These are phyloP conservation scores for Narcine bancroftii DNA, from an alignment of 2,113 vertebrate species.

Conservation along the genomic window DNA sequence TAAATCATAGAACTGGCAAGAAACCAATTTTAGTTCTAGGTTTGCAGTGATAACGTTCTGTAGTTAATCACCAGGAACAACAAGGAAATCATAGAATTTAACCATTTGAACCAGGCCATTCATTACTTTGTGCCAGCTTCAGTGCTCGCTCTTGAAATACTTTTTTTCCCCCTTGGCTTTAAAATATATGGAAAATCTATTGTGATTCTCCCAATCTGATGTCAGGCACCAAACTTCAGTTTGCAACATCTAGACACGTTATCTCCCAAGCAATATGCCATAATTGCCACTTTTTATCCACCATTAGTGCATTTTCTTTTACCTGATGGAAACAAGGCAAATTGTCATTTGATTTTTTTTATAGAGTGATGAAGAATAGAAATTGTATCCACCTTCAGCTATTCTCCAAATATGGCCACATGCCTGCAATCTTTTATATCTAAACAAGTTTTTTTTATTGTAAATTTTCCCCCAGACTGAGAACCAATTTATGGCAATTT, in stretches of 20 bases:
- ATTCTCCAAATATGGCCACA: not conserved
- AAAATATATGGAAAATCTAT: not conserved
- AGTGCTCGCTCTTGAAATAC: not conserved
- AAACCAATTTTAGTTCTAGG: not conserved
- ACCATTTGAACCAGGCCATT: not conserved
- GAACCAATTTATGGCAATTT: no score
- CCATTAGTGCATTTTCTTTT: slow-evolving; percentile 1
- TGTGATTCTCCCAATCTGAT: not conserved
- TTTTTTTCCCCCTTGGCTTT: not conserved
- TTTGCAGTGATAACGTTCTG: not conserved
- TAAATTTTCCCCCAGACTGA: not conserved
- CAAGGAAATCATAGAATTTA: not conserved
- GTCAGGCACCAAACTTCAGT: not conserved
- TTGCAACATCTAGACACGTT: not conserved
- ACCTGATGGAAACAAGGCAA: not conserved
- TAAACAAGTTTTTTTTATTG: not conserved
- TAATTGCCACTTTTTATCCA: not conserved
- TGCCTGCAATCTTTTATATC: not conserved
- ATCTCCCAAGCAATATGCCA: not conserved
- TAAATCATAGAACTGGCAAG: not conserved
- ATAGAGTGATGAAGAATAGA: not conserved
- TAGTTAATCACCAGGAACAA: not conserved
- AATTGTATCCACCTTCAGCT: not conserved
- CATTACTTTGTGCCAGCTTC: not conserved
- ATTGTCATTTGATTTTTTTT: not conserved